Percentiles rank a stretch among this genome's conserved stretches.
Evolutionary conservation across 2,113 vertebrate species (phyloP).

Genomic region (Pluvialis apricaria): DNA sequence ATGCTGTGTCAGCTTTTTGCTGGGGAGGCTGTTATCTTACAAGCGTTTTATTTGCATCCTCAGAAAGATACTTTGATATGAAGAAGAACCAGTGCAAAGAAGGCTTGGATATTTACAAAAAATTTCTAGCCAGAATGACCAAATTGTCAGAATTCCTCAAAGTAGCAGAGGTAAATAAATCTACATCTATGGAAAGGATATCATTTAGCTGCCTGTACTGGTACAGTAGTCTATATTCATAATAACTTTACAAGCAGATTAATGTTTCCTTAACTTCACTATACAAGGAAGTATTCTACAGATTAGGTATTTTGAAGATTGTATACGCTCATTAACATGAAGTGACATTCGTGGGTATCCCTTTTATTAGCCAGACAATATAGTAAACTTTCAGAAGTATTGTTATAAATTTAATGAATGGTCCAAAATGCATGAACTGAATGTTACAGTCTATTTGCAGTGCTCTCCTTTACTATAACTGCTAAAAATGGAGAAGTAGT

Average conservation of each 20-base stretch:
- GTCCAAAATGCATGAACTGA: background rate
- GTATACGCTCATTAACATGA: background rate
- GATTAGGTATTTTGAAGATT: background rate
- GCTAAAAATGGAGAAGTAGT: background rate
- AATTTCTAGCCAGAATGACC: conserved; percentile 75
- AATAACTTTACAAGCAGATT: background rate
- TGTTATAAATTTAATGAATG: background rate
- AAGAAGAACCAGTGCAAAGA: conserved; percentile 79
- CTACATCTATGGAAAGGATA: background rate
- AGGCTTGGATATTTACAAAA: conserved; percentile 81
- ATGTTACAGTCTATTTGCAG: background rate
- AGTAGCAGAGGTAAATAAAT: conserved; percentile 72
- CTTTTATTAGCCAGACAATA: background rate
- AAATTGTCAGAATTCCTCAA: conserved; percentile 78
- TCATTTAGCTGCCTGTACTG: conserved; percentile 18
- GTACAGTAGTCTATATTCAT: background rate
- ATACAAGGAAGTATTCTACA: background rate
- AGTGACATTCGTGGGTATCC: background rate
- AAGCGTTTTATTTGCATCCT: conserved; percentile 30
- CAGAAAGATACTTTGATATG: conserved; percentile 82
- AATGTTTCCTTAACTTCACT: background rate
- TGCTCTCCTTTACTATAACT: background rate
- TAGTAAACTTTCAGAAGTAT: background rate
- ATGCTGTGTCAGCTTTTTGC: background rate
- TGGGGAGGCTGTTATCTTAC: background rate